phyloP scores from a whole-genome alignment of 2,888 invertebrate species.

The Drosophila anomalipes region DNA sequence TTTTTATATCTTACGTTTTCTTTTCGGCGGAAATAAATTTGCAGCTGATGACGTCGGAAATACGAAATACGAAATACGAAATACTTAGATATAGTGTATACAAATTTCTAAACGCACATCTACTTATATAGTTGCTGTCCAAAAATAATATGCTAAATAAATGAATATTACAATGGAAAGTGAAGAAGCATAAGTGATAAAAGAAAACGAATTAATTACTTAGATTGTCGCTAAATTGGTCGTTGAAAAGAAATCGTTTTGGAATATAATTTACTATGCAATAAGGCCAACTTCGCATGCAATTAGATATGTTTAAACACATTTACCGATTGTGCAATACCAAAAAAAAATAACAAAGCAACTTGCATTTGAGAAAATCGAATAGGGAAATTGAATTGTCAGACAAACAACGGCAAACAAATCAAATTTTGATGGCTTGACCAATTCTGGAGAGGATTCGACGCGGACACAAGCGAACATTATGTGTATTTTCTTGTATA shows the following conservation, averaged over 20 bases:
- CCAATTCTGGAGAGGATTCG: conserved; percentile 47
- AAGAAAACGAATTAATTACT: conserved; percentile 38
- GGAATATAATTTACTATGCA: conserved; percentile 12
- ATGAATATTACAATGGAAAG: conserved; percentile 31
- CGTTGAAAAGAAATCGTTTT: conserved; percentile 13
- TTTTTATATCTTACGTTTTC: conserved; percentile 27
- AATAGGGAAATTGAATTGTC: conserved; percentile 59
- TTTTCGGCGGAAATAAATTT: conserved; percentile 67
- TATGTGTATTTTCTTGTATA: conserved; percentile 38
- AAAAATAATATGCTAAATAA: conserved; percentile 54
- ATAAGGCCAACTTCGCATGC: conserved; percentile 21
- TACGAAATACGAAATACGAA: conserved; percentile 39
- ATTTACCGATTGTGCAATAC: conserved; percentile 35
- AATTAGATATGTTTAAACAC: conserved; percentile 28
- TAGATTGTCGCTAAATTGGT: conserved; percentile 27
- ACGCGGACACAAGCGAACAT: conserved; percentile 32
- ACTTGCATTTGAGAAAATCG: conserved; percentile 19
- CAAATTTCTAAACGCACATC: conserved; percentile 18
- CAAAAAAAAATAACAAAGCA: not conserved
- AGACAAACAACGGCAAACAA: conserved; percentile 17
- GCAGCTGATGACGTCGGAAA: conserved; percentile 65
- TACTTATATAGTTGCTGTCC: conserved; percentile 16
- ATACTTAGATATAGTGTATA: conserved; percentile 30
- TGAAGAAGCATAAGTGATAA: conserved; percentile 33
- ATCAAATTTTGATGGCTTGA: conserved; percentile 23